Evolutionary conservation across 2,888 invertebrate genomes (phyloP).

Genomic region (Agrochola lychnidis): DNA sequence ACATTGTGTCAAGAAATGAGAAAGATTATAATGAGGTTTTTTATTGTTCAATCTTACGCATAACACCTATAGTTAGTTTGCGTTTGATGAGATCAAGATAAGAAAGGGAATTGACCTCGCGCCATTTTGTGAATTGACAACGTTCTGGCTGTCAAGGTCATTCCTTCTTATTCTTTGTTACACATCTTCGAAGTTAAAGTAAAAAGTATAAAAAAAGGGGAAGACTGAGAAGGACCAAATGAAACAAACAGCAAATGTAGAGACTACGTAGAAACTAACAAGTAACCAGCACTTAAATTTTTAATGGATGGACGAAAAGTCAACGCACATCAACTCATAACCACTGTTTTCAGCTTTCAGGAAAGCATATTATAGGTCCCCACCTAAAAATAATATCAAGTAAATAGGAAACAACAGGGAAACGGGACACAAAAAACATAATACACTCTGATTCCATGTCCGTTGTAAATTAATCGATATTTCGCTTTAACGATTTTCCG

Average conservation of each 20-base stretch:
- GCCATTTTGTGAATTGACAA: conserved; percentile 11
- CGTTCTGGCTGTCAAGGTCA: background rate
- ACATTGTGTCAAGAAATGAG: background rate
- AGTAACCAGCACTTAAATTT: background rate
- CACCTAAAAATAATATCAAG: background rate
- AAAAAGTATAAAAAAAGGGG: background rate
- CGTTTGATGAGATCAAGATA: conserved; percentile 8
- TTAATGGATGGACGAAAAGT: background rate
- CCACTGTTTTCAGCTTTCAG: background rate
- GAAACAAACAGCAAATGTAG: background rate
- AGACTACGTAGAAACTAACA: background rate
- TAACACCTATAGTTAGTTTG: background rate
- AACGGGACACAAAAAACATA: conserved; percentile 4
- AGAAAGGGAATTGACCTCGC: conserved; percentile 19
- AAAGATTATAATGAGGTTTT: conserved; percentile 13
- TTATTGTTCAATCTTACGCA: background rate
- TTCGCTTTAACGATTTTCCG: conserved; percentile 40
- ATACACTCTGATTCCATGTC: conserved; percentile 20
- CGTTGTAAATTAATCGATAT: conserved; percentile 45
- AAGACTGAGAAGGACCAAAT: background rate
- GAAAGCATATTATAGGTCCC: background rate
- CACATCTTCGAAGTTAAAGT: background rate
- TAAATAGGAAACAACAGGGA: background rate
- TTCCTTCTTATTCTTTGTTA: background rate
- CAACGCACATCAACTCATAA: background rate